Evolutionary conservation across 2,113 vertebrate genomes (phyloP).

Genomic region (Ctenodactylus gundi): DNA sequence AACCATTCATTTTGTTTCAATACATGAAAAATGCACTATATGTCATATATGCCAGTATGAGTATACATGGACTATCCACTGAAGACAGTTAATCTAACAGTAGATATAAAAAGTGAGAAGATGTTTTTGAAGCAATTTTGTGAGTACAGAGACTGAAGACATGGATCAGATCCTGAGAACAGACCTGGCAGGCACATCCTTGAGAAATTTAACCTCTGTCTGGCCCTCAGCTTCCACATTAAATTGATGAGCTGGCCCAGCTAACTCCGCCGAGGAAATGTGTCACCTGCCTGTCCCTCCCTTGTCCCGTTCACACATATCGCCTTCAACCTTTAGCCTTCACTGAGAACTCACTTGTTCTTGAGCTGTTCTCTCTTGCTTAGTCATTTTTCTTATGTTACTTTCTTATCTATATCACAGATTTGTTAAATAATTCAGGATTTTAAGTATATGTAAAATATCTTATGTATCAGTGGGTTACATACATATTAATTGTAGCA

Average conservation of each 20-base stretch:
- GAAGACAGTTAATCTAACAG: too few relatives aligned
- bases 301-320: background rate
- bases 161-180: rapidly evolving
- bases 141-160: background rate
- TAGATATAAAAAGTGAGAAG: background rate
- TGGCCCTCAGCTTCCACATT: background rate
- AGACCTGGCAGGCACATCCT: too few relatives aligned
- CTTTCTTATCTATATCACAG: background rate
- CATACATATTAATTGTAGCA: too few relatives aligned
- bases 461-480: background rate
- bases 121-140: background rate
- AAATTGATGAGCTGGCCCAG: background rate
- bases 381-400: background rate
- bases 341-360: background rate
- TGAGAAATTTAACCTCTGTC: too few relatives aligned
- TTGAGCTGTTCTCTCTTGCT: background rate
- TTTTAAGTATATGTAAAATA: background rate
- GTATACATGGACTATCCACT: too few relatives aligned
- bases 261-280: background rate
- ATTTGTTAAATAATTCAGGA: background rate
- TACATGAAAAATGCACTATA: too few relatives aligned
- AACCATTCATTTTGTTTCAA: too few relatives aligned
- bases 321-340: background rate
- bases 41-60: too few relatives aligned
- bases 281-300: too few relatives aligned